Base-by-base conservation (phyloP, 2,113 vertebrate species). In the Chauna torquata region DNA sequence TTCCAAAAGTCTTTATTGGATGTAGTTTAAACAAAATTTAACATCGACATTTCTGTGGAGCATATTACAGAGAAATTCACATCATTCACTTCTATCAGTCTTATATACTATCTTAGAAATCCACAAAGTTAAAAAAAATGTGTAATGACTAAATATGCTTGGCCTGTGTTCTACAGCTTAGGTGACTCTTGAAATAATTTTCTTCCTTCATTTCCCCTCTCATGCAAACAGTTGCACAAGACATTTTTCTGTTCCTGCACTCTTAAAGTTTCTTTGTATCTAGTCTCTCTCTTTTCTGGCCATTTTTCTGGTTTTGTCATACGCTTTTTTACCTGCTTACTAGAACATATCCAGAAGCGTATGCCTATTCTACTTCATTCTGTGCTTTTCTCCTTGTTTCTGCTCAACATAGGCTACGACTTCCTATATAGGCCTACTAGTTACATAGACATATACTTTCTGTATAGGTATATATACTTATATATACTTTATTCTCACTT, bases 21-120 rank as follows among this genome's bases (percentile, higher is more conserved):
- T 85, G 52, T 87, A 54, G 44, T 87, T 96, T 94, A 96, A 92
- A 91, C 30, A 87, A 91, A 92, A 79, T 79, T 84, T 91, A 92
- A 91, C 65, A 65, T 18, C 72, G 65, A 86, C 79, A 6, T 91
- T 94, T 91, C 83, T 89, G 49, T 78, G 47, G 40, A 79, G 36
- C 40, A 93, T 49, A 91, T 82, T 85, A 44, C 32, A 62, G 78
- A 77, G 70, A 72, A 95, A 91, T 62, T 86, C 49, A 82, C 40
- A 72, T 92, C 3, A 86, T 80, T 94, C 45, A 61, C 11, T 72
- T 61, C 44, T 76, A 66, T 69, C 62, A 34, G 12, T 78, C 11
- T 78, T 78, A 81, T 4, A 52, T 7, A 24, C 16, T 54, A 27
- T 8, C n/a, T 77, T 58, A 36, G 27, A 79, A 92, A 89, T 34